Base-by-base conservation (phyloP, 1,140 invertebrate species). In the Musca vetustissima region DNA sequence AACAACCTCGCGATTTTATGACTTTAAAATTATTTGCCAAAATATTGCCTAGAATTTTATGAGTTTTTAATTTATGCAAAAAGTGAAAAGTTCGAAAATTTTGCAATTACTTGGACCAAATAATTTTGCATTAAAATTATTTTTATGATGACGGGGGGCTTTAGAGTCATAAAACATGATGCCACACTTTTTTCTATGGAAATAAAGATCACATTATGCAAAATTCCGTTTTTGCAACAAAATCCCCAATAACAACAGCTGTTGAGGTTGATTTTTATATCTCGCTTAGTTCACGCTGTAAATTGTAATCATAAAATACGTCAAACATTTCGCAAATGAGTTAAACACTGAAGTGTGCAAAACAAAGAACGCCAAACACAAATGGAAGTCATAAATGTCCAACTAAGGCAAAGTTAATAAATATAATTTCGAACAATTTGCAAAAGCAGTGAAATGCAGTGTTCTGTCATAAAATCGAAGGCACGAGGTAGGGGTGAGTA, bases 341-440 rank as follows among this genome's bases (percentile, higher is more conserved):
- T 61, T 61, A 43, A 61, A 21, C 57, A n/a, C 49, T 11, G 21
- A 52, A 7, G 25, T 4, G 9, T 13, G 14, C 8, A 28, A 25
- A 68, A 25, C 7, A 32, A 43, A 21, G 28, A 55, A n/a, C n/a
- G n/a, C n/a, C n/a, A n/a, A n/a, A n/a, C n/a, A n/a, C n/a, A n/a
- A n/a, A n/a, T n/a, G n/a, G 64, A 65, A 47, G 57, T 36, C 36
- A 65, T 69, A 69, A 69, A 69, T 69, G 61, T 69, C 36, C 52
- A 65, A 66, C 52, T 69, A 57, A 28, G 50, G 4, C 7, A 52
- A 32, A 64, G 59, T 57, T 69, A 52, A 65, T 65, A 69, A 69
- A 69, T 49, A 52, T 66, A 65, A 65, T 65, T 65, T 49, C 7
- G 48, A 17, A 36, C 19, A 43, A 61, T 32, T 55, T 22, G 17